Evolutionary conservation across 1,140 invertebrate species (phyloP).

Genomic region (Ceratosolen solmsi): DNA sequence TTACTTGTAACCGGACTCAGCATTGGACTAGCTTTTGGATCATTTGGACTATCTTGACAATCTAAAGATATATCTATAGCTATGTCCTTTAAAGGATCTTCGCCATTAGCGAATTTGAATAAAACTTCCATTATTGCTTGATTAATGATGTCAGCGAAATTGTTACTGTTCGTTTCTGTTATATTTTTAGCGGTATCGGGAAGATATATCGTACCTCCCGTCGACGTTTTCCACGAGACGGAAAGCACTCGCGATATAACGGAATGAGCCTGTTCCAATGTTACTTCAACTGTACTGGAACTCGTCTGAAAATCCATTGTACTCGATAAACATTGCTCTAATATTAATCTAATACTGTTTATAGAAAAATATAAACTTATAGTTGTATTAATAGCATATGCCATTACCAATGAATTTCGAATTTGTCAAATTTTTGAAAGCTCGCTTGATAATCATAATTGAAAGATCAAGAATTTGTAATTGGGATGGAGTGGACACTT

Average conservation of each 20-base stretch:
- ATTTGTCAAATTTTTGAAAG: too few relatives aligned
- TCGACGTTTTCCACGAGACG: constrained; percentile 78
- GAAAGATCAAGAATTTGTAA: too few relatives aligned
- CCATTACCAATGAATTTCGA: too few relatives aligned
- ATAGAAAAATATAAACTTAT: too few relatives aligned
- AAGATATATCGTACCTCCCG: constrained; percentile 77
- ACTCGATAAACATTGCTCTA: too few relatives aligned
- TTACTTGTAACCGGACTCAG: constrained; percentile 59
- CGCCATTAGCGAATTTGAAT: constrained; percentile 76
- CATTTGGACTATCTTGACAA: constrained; percentile 69
- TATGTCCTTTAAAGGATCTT: constrained; percentile 77
- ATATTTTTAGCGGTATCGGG: constrained; percentile 77
- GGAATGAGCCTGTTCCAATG: constrained; percentile 77
- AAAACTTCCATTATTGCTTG: constrained; percentile 82
- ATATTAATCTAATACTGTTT: too few relatives aligned
- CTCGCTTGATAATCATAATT: too few relatives aligned
- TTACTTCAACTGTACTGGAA: constrained; percentile 74
- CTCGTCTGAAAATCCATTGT: constrained; percentile 66
- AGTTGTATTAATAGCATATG: too few relatives aligned
- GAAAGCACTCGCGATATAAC: constrained; percentile 78
- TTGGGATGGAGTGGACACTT: too few relatives aligned
- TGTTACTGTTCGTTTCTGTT: constrained; percentile 65
- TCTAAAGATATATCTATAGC: constrained; percentile 70
- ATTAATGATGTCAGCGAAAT: constrained; percentile 76
- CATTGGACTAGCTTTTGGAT: constrained; percentile 64